Conservation (phyloP, 2,113 vertebrate species). For the Rhynchomys soricoides region DNA sequence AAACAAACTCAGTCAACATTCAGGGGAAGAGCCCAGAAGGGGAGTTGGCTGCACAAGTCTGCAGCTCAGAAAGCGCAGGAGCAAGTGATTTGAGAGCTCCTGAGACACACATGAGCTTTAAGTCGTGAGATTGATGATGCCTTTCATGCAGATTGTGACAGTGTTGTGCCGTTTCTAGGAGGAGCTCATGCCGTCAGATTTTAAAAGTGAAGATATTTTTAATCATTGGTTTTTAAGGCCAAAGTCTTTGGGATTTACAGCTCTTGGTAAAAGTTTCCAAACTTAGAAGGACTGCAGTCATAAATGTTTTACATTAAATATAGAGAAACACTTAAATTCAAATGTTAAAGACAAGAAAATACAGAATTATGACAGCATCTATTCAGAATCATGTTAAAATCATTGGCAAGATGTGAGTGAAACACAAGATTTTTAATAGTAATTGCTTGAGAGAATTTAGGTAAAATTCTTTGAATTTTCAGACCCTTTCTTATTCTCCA, state of each 20-base stretch:
- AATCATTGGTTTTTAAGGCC: slow-evolving; percentile 52
- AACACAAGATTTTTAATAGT: slow-evolving; percentile 6
- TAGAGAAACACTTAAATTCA: neutral
- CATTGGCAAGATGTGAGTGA: neutral
- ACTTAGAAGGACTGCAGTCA: neutral
- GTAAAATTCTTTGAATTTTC: neutral
- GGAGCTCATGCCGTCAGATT: neutral
- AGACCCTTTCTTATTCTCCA: slow-evolving; percentile 8
- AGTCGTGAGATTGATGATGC: neutral
- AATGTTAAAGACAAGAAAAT: slow-evolving; percentile 30
- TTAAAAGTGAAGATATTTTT: slow-evolving; percentile 53
- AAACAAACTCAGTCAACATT: neutral
- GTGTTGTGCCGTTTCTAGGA: slow-evolving; percentile 33
- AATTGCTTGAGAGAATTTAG: neutral
- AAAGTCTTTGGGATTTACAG: slow-evolving; percentile 18
- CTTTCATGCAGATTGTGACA: slow-evolving; percentile 5
- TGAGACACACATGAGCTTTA: neutral
- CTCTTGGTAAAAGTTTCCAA: slow-evolving; percentile 36
- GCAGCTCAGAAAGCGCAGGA: slow-evolving; percentile 1
- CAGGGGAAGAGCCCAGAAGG: neutral
- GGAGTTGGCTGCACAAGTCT: neutral
- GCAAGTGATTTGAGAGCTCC: neutral
- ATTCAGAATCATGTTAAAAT: slow-evolving; percentile 39
- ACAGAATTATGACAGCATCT: neutral
- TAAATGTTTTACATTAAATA: slow-evolving; percentile 41